Evolutionary conservation across 2,113 vertebrate species (phyloP), one percentile per base, ranked within the genome.

Genomic region (Cyrtonyx montezumae): DNA sequence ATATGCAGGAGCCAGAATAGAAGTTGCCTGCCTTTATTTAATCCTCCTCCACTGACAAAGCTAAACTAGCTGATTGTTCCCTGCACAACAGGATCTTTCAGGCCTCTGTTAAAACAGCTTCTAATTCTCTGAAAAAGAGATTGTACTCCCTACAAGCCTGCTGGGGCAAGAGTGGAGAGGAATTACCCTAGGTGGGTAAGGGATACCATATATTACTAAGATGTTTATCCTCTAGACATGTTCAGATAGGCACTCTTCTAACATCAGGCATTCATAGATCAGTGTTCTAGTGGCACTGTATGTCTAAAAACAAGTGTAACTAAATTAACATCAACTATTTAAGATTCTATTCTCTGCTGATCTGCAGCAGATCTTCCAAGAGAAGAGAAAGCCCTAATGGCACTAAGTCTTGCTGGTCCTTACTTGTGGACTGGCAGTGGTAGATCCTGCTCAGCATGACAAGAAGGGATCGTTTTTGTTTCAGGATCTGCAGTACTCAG

Each of bases 1-100:
- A 96, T 96, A 95, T 94, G 95, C 48, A 58, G 66, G 95, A 96
- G 92, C 86, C 88, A 96, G 96, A 96, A 96, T 95, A 96, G 92
- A 80, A 96, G 80, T 94, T 94, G 90, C 79, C 43, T 88, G 86
- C 56, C 90, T 96, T 94, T 92, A 96, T 90, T 94, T 95, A 91
- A 96, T 93, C 94, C 86, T 94, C 92, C 95, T 95, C 83, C 88
- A 94, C 93, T 81, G 62, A 92, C 83, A 95, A 91, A 93, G 77
- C 77, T 95, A 81, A 93, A 84, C 65, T 68, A 78, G 83, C 66
- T 95, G 79, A 85, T 55, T 71, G 69, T 67, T 93, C 76, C 63
- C 79, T 74, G 65, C 55, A 63, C 87, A 93, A 23, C 21, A 55
- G 11, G 61, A 85, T 93, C 76, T 85, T 94, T 80, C 61, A 63